Conservation (phyloP, 1,140 invertebrate genomes). For the Polyergus mexicanus region DNA sequence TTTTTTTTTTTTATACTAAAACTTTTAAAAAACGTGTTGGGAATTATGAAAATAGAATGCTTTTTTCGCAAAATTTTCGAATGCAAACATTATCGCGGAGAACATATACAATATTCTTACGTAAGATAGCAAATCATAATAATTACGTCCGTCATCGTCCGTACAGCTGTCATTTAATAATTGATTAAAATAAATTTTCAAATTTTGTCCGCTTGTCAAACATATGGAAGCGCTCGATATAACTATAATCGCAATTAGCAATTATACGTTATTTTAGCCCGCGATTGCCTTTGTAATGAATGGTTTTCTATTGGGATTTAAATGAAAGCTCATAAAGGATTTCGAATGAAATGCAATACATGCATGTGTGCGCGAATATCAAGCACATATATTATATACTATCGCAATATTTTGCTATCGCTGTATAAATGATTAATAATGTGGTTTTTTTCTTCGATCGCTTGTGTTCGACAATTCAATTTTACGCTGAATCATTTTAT, state of each 20-base stretch:
- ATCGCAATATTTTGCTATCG: background rate
- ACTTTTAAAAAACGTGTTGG: background rate
- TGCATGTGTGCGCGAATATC: background rate
- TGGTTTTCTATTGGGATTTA: conserved; percentile 36
- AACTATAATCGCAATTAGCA: conserved; percentile 39
- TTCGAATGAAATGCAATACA: conserved; percentile 22
- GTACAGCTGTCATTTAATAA: background rate
- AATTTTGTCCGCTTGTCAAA: background rate
- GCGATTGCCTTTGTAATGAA: background rate
- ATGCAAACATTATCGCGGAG: background rate
- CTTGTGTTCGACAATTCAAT: background rate
- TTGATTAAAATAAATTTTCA: conserved; percentile 22
- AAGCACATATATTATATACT: background rate
- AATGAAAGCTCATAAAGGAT: conserved; percentile 18
- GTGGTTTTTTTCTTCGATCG: background rate
- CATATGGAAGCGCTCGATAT: background rate
- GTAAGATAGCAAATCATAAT: background rate
- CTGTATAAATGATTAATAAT: conserved; percentile 29
- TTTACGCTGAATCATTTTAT: background rate
- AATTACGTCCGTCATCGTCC: background rate
- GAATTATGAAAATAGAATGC: background rate
- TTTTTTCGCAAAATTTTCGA: background rate
- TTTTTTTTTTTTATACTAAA: too few relatives aligned
- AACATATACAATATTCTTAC: too few relatives aligned
- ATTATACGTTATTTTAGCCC: conserved; percentile 13